Evolutionary conservation across 2,797 vertebrate genomes (phyloP).

Genomic region (Forpus xanthops): DNA sequence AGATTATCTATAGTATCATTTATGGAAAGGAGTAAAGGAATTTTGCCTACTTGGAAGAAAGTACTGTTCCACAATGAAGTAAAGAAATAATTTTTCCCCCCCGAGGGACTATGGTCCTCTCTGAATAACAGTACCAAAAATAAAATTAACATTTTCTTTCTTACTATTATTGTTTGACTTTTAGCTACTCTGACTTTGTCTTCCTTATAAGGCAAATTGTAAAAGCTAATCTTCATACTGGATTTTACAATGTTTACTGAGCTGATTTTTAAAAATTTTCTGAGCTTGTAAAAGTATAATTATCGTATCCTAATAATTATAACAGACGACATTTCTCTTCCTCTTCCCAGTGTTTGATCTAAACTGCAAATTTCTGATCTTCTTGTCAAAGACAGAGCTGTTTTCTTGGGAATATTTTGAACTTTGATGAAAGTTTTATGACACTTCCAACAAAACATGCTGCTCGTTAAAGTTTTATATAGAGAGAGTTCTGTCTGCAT

Average conservation of each 20-base stretch:
- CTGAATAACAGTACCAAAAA: not conserved
- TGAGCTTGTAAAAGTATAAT: slow-evolving; percentile 60
- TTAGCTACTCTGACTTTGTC: not conserved
- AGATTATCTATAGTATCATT: not conserved
- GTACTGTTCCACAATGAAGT: not conserved
- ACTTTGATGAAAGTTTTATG: slow-evolving; percentile 78
- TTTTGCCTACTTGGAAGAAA: not conserved
- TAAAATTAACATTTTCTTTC: not conserved
- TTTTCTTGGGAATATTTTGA: slow-evolving; percentile 72
- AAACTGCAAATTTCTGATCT: slow-evolving; percentile 71
- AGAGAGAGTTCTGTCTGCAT: slow-evolving; percentile 64
- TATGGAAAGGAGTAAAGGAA: not conserved
- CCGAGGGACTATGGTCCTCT: not conserved
- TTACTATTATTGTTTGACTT: not conserved
- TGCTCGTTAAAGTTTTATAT: slow-evolving; percentile 69
- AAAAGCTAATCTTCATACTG: slow-evolving; percentile 24
- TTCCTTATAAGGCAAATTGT: slow-evolving; percentile 7
- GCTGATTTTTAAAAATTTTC: slow-evolving; percentile 42
- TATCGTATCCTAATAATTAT: slow-evolving; percentile 65
- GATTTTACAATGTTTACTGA: slow-evolving; percentile 44
- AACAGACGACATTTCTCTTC: slow-evolving; percentile 57
- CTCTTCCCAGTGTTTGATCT: slow-evolving; percentile 66
- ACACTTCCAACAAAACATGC: slow-evolving; percentile 69
- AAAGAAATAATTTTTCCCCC: not conserved
- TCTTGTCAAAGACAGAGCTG: slow-evolving; percentile 67